Conservation (phyloP, 2,797 vertebrate genomes). For the Nannoperca obscura region DNA sequence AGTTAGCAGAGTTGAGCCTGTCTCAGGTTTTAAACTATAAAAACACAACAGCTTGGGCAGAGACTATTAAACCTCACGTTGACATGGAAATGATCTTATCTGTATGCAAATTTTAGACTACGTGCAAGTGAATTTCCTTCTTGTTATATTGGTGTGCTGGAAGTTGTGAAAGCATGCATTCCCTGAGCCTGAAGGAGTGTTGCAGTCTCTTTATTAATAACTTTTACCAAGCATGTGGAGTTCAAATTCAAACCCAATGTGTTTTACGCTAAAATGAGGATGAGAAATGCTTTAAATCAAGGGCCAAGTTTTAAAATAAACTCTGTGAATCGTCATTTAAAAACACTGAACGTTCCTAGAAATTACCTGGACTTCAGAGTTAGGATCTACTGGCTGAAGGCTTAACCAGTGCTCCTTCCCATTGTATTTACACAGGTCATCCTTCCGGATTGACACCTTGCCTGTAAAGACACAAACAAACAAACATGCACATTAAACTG, state of each 20-base stretch:
- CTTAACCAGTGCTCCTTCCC: slow-evolving; percentile 96
- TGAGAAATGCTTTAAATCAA: background rate
- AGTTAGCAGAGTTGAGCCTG: background rate
- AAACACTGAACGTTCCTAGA: background rate
- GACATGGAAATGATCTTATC: slow-evolving; percentile 45
- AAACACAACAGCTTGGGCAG: slow-evolving; percentile 23
- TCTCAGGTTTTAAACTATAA: slow-evolving; percentile 18
- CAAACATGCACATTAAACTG: slow-evolving; percentile 1
- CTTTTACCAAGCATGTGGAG: background rate
- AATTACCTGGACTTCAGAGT: slow-evolving; percentile 97
- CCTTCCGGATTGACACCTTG: slow-evolving; percentile 97
- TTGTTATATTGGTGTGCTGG: slow-evolving; percentile 19
- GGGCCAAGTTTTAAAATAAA: background rate
- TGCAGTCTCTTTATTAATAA: background rate
- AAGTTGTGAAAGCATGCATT: slow-evolving; percentile 8
- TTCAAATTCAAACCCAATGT: background rate
- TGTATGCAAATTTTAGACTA: slow-evolving; percentile 40
- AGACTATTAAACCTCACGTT: slow-evolving; percentile 31
- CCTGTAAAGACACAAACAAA: slow-evolving; percentile 81
- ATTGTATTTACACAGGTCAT: slow-evolving; percentile 93
- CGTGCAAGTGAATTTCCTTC: slow-evolving; percentile 36
- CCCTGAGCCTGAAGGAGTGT: background rate
- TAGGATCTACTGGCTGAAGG: slow-evolving; percentile 95
- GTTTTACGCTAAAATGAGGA: background rate
- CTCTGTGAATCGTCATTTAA: background rate